Evolutionary conservation across 2,888 invertebrate species (phyloP).

Genomic region (Emmelina monodactyla): DNA sequence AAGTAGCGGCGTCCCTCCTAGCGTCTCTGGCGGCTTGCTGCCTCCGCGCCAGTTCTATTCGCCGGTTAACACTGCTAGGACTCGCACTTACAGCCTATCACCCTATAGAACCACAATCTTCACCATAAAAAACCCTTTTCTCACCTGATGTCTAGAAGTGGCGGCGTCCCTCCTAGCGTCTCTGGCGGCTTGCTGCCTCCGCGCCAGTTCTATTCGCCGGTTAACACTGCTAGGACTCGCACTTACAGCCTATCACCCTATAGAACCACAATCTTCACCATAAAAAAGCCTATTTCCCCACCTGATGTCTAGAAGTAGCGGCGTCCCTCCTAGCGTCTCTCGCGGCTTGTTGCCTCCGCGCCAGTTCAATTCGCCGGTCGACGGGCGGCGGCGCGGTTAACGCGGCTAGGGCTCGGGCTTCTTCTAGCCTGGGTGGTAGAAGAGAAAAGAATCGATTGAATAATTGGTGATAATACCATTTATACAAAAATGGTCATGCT

Average conservation of each 20-base stretch:
- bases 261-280: too few species aligned
- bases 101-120: too few species aligned
- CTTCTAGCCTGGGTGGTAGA: conserved; percentile 69
- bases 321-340: conserved; percentile 79
- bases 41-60: conserved; percentile 76
- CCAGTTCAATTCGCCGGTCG: conserved; percentile 79
- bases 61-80: conserved; percentile 78
- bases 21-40: conserved; percentile 80
- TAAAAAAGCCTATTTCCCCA: too few species aligned
- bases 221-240: too few species aligned
- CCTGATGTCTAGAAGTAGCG: conserved; percentile 62
- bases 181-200: conserved; percentile 74
- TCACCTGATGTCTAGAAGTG: conserved; percentile 61
- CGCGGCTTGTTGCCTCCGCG: conserved; percentile 74
- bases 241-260: too few species aligned
- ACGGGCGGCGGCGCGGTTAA: conserved; percentile 68
- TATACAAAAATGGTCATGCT: too few species aligned
- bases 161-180: conserved; percentile 78
- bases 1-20: conserved; percentile 70
- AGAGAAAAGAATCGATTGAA: too few species aligned
- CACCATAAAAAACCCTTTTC: too few species aligned
- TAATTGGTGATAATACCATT: too few species aligned
- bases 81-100: too few species aligned
- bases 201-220: conserved; percentile 77
- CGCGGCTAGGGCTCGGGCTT: conserved; percentile 65